phyloP scores from a whole-genome alignment of 2,113 vertebrate genomes.

The Apteryx mantelli region DNA sequence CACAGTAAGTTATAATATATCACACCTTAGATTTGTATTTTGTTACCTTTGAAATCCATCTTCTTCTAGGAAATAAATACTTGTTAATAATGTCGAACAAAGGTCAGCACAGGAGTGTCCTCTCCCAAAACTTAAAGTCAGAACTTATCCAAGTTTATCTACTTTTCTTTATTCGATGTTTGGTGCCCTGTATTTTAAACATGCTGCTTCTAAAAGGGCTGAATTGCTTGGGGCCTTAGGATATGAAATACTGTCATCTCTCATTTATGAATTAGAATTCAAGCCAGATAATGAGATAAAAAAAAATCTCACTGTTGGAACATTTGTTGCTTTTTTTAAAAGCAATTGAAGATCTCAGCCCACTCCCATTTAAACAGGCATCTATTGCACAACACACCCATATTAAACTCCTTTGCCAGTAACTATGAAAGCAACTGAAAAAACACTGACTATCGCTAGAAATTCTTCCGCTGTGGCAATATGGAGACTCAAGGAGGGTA shows the following conservation, averaged over 20 bases:
- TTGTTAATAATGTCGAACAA: not conserved
- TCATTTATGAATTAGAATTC: slow-evolving; percentile 1
- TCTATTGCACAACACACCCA: not conserved
- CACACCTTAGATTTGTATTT: not conserved
- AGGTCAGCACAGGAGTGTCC: not conserved
- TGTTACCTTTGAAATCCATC: not conserved
- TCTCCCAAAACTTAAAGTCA: not conserved
- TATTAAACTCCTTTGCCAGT: not conserved
- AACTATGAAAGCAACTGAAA: not conserved
- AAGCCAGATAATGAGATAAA: not conserved
- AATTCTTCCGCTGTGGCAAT: not conserved
- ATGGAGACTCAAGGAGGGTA: not conserved
- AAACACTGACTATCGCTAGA: not conserved
- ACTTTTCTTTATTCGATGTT: not conserved
- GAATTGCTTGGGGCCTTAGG: not conserved
- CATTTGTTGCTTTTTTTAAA: not conserved
- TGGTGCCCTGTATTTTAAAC: not conserved
- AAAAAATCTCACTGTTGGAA: not conserved
- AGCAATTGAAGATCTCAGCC: not conserved
- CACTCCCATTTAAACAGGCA: not conserved
- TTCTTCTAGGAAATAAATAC: not conserved
- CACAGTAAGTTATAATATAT: not conserved
- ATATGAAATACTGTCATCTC: not conserved
- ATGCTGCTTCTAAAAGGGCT: not conserved
- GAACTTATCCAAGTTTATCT: not conserved